These are phyloP conservation scores for Speoplatyrhinus poulsoni DNA, from an alignment of 2,113 vertebrate species.

Conservation along the genomic window DNA sequence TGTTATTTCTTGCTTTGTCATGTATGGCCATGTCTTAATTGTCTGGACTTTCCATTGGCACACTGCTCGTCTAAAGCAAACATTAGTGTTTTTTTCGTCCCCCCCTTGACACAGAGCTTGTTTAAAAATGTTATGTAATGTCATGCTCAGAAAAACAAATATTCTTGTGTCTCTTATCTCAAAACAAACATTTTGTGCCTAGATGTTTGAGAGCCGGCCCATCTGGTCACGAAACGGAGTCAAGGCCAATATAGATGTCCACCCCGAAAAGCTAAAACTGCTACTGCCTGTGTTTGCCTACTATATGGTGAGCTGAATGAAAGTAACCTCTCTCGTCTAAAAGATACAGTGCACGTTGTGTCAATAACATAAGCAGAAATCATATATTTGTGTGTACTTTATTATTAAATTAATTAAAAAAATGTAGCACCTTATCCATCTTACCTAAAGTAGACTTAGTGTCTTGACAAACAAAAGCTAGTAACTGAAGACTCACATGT, in stretches of 20 bases:
- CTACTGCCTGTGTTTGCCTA: constrained; percentile 88
- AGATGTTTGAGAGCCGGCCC: constrained; percentile 90
- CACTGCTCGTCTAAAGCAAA: too few species aligned
- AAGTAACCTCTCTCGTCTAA: background rate
- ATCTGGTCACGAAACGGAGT: constrained; percentile 93
- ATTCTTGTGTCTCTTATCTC: constrained; percentile 55
- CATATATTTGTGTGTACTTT: too few species aligned
- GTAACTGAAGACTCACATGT: too few species aligned
- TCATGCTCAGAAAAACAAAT: background rate
- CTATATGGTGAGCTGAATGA: constrained; percentile 86
- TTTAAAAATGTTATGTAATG: background rate
- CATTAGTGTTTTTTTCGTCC: too few species aligned
- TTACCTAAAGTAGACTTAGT: too few species aligned
- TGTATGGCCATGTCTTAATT: too few species aligned
- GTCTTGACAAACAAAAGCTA: too few species aligned
- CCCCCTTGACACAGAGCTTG: background rate
- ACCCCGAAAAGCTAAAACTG: constrained; percentile 94
- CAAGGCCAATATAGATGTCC: constrained; percentile 89
- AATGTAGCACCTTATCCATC: too few species aligned
- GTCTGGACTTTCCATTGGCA: too few species aligned
- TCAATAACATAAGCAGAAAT: too few species aligned
- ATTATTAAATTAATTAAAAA: too few species aligned
- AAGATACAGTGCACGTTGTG: background rate
- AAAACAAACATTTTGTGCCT: constrained; percentile 26
- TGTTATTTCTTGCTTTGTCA: too few species aligned